Conservation (phyloP, 2,888 invertebrate species). For the Eupeodes luniger region DNA sequence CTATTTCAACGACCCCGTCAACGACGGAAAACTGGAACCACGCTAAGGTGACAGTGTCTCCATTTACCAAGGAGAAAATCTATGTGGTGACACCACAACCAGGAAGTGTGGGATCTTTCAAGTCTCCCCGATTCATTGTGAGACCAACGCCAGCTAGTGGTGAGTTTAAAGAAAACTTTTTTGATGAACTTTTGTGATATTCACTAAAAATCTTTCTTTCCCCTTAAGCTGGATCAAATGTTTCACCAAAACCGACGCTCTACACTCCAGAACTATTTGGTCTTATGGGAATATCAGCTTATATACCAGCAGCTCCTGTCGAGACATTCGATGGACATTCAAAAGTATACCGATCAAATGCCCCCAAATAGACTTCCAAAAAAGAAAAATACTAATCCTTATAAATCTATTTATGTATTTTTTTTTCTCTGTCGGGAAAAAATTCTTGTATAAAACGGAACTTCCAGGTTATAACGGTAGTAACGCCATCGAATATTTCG, state of each 20-base stretch:
- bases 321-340: slow-evolving; percentile 87
- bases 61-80: slow-evolving; percentile 91
- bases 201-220: slow-evolving; percentile 48
- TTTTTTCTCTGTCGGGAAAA: background rate
- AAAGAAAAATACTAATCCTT: slow-evolving; percentile 51
- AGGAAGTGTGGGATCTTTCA: slow-evolving; percentile 78
- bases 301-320: slow-evolving; percentile 85
- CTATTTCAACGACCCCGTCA: slow-evolving; percentile 72
- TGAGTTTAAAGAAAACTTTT: slow-evolving; percentile 71
- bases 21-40: slow-evolving; percentile 86
- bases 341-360: slow-evolving; percentile 85
- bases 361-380: slow-evolving; percentile 61
- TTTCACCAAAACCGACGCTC: slow-evolving; percentile 64
- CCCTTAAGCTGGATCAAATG: slow-evolving; percentile 73
- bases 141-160: slow-evolving; percentile 86
- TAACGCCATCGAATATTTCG: slow-evolving; percentile 79
- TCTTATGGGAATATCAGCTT: slow-evolving; percentile 85
- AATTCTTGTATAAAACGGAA: slow-evolving; percentile 55
- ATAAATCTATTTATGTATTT: slow-evolving; percentile 34
- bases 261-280: slow-evolving; percentile 84
- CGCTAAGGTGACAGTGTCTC: slow-evolving; percentile 89
- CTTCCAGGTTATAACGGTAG: slow-evolving; percentile 81
- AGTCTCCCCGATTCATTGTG: slow-evolving; percentile 85
- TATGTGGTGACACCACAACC: slow-evolving; percentile 92
- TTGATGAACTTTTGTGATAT: no score